Evolutionary conservation across 2,888 invertebrate genomes (phyloP).

Genomic region (Cerceris rybyensis): DNA sequence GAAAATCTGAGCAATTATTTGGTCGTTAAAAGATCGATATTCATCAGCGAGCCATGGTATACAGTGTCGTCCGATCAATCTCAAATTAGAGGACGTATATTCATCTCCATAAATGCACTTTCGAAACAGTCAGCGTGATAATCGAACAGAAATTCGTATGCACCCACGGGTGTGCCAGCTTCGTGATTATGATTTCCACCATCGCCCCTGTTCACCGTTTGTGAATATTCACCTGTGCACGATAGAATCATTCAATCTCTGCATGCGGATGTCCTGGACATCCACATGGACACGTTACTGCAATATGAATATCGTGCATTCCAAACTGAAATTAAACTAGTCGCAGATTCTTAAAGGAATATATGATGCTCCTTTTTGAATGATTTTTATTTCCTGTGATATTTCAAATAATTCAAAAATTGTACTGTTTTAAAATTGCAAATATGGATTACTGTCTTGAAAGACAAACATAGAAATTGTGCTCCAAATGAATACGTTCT

Average conservation of each 20-base stretch:
- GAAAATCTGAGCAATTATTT: too few relatives aligned
- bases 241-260: conserved; percentile 14
- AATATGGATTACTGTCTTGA: too few relatives aligned
- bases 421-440: too few relatives aligned
- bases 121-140: conserved; percentile 47
- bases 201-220: conserved; percentile 7
- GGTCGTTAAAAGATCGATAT: conserved; percentile 5
- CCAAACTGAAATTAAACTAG: background rate
- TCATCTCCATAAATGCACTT: conserved; percentile 46
- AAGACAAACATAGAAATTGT: too few relatives aligned
- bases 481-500: too few relatives aligned
- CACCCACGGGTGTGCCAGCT: conserved; percentile 41
- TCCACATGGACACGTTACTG: background rate
- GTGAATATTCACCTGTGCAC: conserved; percentile 1
- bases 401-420: too few relatives aligned
- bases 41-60: background rate
- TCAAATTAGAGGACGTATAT: conserved; percentile 24
- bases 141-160: conserved; percentile 54
- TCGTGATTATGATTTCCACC: conserved; percentile 54
- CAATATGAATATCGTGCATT: background rate
- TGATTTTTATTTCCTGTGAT: too few relatives aligned
- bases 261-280: background rate
- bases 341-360: too few relatives aligned
- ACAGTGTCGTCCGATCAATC: conserved; percentile 5
- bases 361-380: too few relatives aligned